These are phyloP conservation scores for Labeo calbasu DNA, from an alignment of 2,797 vertebrate species.

Conservation along the genomic window DNA sequence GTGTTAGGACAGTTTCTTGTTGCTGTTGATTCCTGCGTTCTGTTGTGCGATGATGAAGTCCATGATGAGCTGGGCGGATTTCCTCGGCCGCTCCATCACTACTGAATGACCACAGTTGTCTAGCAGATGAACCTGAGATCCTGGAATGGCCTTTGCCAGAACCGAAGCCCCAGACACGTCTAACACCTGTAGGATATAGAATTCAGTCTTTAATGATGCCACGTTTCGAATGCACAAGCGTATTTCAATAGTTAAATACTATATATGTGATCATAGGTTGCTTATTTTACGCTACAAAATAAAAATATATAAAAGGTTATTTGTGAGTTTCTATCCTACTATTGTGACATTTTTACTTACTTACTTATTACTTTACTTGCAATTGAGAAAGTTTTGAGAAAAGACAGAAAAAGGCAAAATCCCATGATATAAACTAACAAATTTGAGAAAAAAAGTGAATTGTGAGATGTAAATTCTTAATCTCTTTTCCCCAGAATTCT, in stretches of 20 bases:
- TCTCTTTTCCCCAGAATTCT: no score
- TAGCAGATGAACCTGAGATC: slow-evolving; percentile 85
- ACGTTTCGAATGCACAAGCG: not conserved
- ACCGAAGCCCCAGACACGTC: slow-evolving; percentile 86
- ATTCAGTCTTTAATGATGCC: not conserved
- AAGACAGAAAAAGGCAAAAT: no score
- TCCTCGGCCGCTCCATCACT: slow-evolving; percentile 88
- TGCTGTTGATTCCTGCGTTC: slow-evolving; percentile 66
- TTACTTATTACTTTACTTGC: no score
- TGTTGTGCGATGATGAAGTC: slow-evolving; percentile 83
- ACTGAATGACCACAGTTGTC: slow-evolving; percentile 93
- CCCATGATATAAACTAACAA: no score
- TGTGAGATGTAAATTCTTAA: no score
- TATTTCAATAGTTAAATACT: not conserved
- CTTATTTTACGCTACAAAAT: no score
- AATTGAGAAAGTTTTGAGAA: no score
- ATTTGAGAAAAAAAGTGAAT: no score
- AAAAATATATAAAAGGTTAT: no score
- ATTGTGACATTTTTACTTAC: no score
- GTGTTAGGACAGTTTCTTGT: slow-evolving; percentile 83
- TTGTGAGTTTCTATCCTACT: no score
- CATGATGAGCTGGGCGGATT: slow-evolving; percentile 84
- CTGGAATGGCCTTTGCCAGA: slow-evolving; percentile 76
- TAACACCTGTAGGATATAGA: slow-evolving; percentile 78
- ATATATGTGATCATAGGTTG: not conserved